A percentile compares a stretch with the other conserved stretches of the same genome.
These are phyloP conservation scores for Autographa gamma DNA, from an alignment of 2,888 invertebrate genomes.

Conservation along the genomic window DNA sequence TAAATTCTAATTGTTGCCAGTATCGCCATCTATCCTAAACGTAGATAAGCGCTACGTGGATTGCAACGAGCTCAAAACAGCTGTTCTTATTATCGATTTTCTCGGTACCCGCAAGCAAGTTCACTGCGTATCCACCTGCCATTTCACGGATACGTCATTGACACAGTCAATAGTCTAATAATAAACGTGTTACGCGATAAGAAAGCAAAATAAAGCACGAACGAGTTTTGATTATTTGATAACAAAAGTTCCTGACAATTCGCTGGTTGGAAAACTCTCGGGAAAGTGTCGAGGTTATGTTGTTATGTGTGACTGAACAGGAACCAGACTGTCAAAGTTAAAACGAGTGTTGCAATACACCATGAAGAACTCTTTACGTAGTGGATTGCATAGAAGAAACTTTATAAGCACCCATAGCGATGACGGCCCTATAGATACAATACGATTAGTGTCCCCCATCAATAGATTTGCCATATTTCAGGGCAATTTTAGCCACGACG, in stretches of 20 bases:
- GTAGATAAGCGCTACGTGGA: slow-evolving; percentile 12
- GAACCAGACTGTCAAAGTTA: slow-evolving; percentile 27
- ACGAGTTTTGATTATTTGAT: slow-evolving; percentile 19
- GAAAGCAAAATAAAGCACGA: slow-evolving; percentile 42
- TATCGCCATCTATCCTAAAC: slow-evolving; percentile 66
- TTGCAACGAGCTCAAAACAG: slow-evolving; percentile 65
- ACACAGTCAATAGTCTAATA: slow-evolving; percentile 48
- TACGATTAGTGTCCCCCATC: slow-evolving; percentile 80
- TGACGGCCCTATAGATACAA: slow-evolving; percentile 78
- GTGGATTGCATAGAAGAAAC: slow-evolving; percentile 75
- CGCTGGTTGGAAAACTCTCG: slow-evolving; percentile 27
- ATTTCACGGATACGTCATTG: slow-evolving; percentile 61
- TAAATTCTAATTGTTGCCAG: slow-evolving; percentile 12
- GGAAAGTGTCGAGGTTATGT: slow-evolving; percentile 69
- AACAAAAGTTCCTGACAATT: slow-evolving; percentile 22
- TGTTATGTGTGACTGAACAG: slow-evolving; percentile 57
- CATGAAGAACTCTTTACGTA: slow-evolving; percentile 71
- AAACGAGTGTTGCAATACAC: slow-evolving; percentile 51
- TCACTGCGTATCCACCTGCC: slow-evolving; percentile 74
- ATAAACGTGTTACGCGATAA: slow-evolving; percentile 48
- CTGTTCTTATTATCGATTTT: slow-evolving; percentile 83
- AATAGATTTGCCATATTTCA: slow-evolving; percentile 80
- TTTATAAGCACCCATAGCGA: slow-evolving; percentile 78
- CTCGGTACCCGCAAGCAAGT: slow-evolving; percentile 72
- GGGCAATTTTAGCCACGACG: slow-evolving; percentile 73